Conservation (phyloP, 2,888 invertebrate species). For the Dryomyza anilis region DNA sequence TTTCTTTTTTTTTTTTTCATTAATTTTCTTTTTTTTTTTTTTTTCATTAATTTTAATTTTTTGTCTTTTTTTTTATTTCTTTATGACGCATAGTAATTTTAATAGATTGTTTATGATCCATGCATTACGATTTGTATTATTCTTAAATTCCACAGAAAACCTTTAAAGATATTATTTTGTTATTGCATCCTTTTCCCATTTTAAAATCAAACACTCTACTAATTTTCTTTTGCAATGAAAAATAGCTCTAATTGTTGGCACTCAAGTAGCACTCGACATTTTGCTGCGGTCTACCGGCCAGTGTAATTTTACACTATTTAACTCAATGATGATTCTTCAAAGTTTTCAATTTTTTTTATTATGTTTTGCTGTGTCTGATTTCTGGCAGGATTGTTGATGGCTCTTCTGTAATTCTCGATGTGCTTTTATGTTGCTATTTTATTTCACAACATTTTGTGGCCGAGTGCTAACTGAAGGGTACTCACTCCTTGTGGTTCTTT, state of each 20-base stretch:
- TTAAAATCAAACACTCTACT: conserved; percentile 18
- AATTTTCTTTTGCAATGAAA: not conserved
- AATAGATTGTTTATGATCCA: too few species aligned
- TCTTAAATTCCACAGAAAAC: too few species aligned
- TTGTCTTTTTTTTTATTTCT: too few species aligned
- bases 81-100: too few species aligned
- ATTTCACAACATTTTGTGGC: not conserved
- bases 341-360: not conserved
- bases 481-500: not conserved
- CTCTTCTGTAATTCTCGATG: conserved; percentile 15
- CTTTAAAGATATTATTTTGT: too few species aligned
- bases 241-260: not conserved
- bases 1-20: too few species aligned
- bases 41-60: too few species aligned
- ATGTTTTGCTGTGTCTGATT: not conserved
- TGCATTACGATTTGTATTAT: too few species aligned
- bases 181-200: too few species aligned
- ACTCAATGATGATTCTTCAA: conserved; percentile 12
- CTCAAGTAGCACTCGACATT: not conserved
- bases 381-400: not conserved
- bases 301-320: conserved; percentile 23
- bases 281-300: not conserved
- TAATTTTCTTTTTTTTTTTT: too few species aligned
- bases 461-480: not conserved
- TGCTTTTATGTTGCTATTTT: not conserved